Conservation (phyloP, 2,888 invertebrate genomes). For the Acleris emargana region DNA sequence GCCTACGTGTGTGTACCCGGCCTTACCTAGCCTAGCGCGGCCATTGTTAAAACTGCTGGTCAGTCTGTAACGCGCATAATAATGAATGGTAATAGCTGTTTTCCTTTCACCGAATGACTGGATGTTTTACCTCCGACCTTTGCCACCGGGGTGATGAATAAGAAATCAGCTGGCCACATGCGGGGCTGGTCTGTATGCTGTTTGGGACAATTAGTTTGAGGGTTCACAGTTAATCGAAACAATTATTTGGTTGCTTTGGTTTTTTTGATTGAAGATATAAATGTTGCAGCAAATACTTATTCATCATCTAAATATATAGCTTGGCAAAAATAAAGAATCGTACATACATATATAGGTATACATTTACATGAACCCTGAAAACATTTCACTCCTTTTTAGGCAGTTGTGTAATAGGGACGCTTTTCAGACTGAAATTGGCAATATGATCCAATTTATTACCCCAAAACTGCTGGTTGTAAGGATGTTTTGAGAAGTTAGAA, state of each 20-base stretch:
- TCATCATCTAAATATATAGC: too few species aligned
- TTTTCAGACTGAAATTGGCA: too few species aligned
- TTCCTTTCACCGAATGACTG: slow-evolving; percentile 57
- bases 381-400: too few species aligned
- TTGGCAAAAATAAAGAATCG: too few species aligned
- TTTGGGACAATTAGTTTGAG: slow-evolving; percentile 30
- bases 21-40: slow-evolving; percentile 25
- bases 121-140: slow-evolving; percentile 51
- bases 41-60: slow-evolving; percentile 36
- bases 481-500: too few species aligned
- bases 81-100: slow-evolving; percentile 43
- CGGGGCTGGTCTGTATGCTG: slow-evolving; percentile 36
- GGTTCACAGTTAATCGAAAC: slow-evolving; percentile 13
- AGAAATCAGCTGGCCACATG: slow-evolving; percentile 45
- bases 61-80: slow-evolving; percentile 37
- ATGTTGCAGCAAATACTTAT: too few species aligned
- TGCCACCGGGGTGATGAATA: slow-evolving; percentile 48
- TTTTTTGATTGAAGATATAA: too few species aligned
- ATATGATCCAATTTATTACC: too few species aligned
- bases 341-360: too few species aligned
- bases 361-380: too few species aligned
- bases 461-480: too few species aligned
- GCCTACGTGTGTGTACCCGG: slow-evolving; percentile 9
- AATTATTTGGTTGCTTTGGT: neutral
- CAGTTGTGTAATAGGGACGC: too few species aligned